Percentiles rank a stretch among this genome's conserved stretches.
Evolutionary conservation across 2,888 invertebrate species (phyloP).

Genomic region (Tetheella fluctuosa): DNA sequence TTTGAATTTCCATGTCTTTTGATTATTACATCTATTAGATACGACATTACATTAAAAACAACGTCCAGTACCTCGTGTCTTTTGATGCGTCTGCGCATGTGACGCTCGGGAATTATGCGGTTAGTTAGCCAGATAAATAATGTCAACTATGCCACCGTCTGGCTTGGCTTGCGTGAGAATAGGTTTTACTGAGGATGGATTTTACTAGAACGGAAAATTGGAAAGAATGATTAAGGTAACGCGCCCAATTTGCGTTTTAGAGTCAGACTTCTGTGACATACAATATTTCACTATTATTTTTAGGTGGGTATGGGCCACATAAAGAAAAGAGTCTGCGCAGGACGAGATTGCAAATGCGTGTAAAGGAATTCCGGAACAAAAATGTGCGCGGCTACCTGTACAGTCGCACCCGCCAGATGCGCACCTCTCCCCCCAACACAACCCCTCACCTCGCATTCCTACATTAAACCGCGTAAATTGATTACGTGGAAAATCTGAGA

Average conservation of each 20-base stretch:
- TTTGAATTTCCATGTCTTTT: not conserved
- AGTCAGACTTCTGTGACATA: not conserved
- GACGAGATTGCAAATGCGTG: conserved; percentile 79
- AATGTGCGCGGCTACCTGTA: conserved; percentile 74
- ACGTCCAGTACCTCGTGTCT: conserved; percentile 30
- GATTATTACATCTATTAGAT: not conserved
- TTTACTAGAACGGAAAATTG: conserved; percentile 17
- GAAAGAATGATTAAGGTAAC: conserved; percentile 10
- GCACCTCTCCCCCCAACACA: conserved; percentile 33
- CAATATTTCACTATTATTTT: conserved; percentile 2
- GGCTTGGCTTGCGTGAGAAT: conserved; percentile 35
- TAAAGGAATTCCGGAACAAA: conserved; percentile 80
- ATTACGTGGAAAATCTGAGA: conserved; percentile 80
- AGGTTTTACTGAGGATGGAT: conserved; percentile 21
- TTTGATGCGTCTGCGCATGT: conserved; percentile 41
- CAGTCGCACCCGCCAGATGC: conserved; percentile 58
- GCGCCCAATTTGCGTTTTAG: conserved; percentile 1
- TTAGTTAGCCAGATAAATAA: conserved; percentile 55
- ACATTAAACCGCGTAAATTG: conserved; percentile 72
- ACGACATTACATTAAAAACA: conserved; percentile 40
- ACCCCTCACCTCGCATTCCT: conserved; percentile 45
- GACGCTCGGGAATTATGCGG: conserved; percentile 53
- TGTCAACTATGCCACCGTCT: conserved; percentile 39
- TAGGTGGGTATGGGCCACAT: conserved; percentile 29
- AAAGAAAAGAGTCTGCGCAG: conserved; percentile 35